Evolutionary conservation across 2,797 vertebrate genomes (phyloP).

Genomic region (Coluber constrictor): DNA sequence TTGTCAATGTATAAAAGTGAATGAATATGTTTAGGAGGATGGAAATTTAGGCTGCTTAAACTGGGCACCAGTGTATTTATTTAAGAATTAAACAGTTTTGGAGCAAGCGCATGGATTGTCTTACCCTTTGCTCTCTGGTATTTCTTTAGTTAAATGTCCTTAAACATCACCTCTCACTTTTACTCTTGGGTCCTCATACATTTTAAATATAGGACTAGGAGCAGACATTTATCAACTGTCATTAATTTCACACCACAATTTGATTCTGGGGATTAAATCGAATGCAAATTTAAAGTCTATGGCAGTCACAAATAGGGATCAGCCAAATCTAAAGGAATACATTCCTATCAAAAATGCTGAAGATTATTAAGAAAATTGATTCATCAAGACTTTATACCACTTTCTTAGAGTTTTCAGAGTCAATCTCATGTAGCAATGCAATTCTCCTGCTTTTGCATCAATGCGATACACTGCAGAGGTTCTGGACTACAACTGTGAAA

Average conservation of each 20-base stretch:
- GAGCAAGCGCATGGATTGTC: not conserved
- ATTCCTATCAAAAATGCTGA: not conserved
- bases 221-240: not conserved
- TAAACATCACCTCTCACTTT: not conserved
- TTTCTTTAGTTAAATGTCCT: not conserved
- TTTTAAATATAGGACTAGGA: not conserved
- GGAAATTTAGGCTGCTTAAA: not conserved
- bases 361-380: not conserved
- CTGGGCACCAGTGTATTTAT: not conserved
- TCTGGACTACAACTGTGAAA: too few relatives aligned
- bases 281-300: not conserved
- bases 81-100: not conserved
- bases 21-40: not conserved
- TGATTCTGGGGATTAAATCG: not conserved
- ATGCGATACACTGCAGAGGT: not conserved
- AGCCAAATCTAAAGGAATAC: not conserved
- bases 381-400: not conserved
- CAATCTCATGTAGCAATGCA: not conserved
- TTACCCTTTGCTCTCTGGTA: not conserved
- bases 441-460: not conserved
- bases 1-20: not conserved
- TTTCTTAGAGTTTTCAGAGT: not conserved
- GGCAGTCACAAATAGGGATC: not conserved
- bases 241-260: not conserved
- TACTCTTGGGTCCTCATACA: not conserved